Base-by-base conservation (phyloP, 2,888 invertebrate genomes). In the Drosophila macrospina region DNA sequence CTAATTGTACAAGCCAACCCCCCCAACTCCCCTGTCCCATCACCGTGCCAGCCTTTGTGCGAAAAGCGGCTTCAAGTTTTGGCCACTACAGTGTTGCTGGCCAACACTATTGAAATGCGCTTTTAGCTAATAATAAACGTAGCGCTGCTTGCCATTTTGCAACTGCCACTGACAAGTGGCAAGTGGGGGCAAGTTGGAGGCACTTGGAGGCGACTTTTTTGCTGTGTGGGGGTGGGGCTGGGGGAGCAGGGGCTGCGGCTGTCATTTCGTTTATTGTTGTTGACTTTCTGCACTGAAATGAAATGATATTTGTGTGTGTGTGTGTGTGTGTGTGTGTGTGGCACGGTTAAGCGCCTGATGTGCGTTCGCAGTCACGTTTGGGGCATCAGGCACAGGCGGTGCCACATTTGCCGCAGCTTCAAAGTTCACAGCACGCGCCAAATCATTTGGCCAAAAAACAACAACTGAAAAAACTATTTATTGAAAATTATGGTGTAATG, bases 401-500 rank as follows among this genome's bases (percentile, higher is more conserved):
- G 85, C 74, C 79, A 64, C 76, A 61, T 56, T 64, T 51, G 54
- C 54, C 48, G 55, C 66, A 36, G 67, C 62, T 59, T 48, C 69
- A 65, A 78, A 66, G 69, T 74, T 71, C 64, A 36, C 51, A 60
- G 68, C 71, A 80, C 86, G 74, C 66, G 66, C 70, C 78, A 80
- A 86, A 84, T 86, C 64, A 83, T 86, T 78, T 68, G 69, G 66
- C 78, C 60, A 66, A 75, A 59, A 20, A 20, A 20, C 2, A 20
- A 20, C n/a, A n/a, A n/a, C n/a, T n/a, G n/a, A 20, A 20, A 20
- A 61, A 84, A 84, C 83, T 86, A 84, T 86, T 86, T 86, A 84
- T 84, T 86, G 85, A 84, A 84, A 84, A 84, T 86, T 86, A 86
- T 81, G 66, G 79, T 81, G 47, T 82, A 82, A 82, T 77, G 70